phyloP scores from a whole-genome alignment of 1,140 invertebrate genomes.

The Eufriesea mexicana region DNA sequence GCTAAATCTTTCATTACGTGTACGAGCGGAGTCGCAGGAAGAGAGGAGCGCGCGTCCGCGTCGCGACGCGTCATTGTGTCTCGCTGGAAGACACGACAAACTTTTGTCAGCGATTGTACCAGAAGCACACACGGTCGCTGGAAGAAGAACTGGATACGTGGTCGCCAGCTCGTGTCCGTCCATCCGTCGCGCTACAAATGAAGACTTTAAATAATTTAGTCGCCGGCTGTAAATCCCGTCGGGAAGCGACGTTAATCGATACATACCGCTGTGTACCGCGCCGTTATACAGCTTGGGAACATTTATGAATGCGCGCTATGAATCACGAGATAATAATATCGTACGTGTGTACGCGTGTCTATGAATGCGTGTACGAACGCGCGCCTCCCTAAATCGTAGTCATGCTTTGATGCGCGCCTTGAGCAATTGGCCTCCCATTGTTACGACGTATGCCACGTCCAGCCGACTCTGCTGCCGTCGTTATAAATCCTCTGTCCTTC shows the following conservation, averaged over 20 bases:
- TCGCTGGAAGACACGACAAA: neutral
- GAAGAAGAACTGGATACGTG: constrained; percentile 69
- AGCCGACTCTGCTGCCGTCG: too few species aligned
- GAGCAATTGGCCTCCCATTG: neutral
- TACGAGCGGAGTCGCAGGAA: neutral
- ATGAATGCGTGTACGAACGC: constrained; percentile 13
- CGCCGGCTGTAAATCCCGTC: constrained; percentile 74
- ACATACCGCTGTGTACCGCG: constrained; percentile 69
- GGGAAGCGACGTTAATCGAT: constrained; percentile 78
- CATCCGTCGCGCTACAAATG: constrained; percentile 73
- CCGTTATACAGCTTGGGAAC: constrained; percentile 68
- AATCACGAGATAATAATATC: constrained; percentile 79
- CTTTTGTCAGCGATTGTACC: constrained; percentile 59
- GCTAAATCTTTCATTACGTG: neutral
- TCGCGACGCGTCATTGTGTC: neutral
- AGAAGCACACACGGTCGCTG: constrained; percentile 49
- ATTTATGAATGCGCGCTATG: constrained; percentile 78
- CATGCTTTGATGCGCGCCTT: constrained; percentile 38
- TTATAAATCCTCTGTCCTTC: too few species aligned
- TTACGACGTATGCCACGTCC: too few species aligned
- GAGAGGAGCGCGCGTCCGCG: neutral
- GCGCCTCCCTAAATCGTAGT: constrained; percentile 54
- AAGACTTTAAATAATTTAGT: constrained; percentile 80
- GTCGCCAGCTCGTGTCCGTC: constrained; percentile 65
- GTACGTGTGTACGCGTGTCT: neutral